A percentile compares a stretch with the other conserved stretches of the same genome.
phyloP scores from a whole-genome alignment of 2,113 vertebrate species.

The Nematolebias whitei region DNA sequence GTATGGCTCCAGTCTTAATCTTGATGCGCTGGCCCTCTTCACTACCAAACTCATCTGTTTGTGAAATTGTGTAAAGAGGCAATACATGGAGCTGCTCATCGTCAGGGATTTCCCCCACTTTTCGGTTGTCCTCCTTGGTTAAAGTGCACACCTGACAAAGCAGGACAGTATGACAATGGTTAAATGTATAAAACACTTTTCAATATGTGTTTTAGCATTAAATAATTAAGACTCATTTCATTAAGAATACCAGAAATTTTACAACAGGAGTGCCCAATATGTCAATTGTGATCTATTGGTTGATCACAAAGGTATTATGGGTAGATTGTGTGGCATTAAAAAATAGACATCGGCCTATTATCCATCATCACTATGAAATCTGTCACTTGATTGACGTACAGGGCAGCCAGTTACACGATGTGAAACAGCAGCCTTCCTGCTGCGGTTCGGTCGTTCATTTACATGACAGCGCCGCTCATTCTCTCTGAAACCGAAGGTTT shows the following conservation, averaged over 20 bases:
- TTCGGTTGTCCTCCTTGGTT: conserved; percentile 96
- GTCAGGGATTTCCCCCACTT: conserved; percentile 86
- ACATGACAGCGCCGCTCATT: no score
- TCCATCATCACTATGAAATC: no score
- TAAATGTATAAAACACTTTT: neutral
- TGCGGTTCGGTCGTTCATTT: no score
- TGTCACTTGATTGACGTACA: no score
- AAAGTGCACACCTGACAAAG: conserved; percentile 92
- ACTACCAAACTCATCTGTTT: conserved; percentile 90
- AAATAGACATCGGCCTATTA: no score
- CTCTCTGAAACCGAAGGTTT: neutral
- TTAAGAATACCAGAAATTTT: neutral
- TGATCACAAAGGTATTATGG: no score
- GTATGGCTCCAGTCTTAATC: conserved; percentile 91
- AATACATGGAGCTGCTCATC: conserved; percentile 97
- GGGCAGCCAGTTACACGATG: no score
- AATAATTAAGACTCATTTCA: neutral
- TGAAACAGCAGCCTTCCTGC: no score
- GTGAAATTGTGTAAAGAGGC: conserved; percentile 91
- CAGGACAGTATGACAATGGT: neutral
- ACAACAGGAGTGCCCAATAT: no score
- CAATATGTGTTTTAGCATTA: neutral
- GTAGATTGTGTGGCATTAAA: no score
- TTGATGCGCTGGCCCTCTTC: conserved; percentile 91
- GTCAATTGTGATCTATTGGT: no score